Evolutionary conservation across 2,888 invertebrate species (phyloP), one percentile per base, ranked within the genome.

Genomic region (Megalurothrips usitatus): DNA sequence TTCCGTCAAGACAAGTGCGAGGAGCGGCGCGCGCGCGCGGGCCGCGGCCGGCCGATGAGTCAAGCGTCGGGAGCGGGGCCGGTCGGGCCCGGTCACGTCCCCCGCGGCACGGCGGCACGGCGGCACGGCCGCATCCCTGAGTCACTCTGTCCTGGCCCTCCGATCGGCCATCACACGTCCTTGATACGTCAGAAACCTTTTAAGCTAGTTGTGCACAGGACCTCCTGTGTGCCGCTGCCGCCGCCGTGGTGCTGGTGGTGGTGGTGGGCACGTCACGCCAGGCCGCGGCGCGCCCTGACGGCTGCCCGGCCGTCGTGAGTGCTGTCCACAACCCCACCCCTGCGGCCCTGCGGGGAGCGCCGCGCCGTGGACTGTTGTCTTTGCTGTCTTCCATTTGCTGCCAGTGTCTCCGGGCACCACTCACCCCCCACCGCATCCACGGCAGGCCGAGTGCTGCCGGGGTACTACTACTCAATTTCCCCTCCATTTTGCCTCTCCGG

Each of bases 181-280:
- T 75, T 75, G 68, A 75, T 75, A 75, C 68, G 68, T 75, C 68
- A 75, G 9, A 75, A 75, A 75, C 68, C 68, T 75, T 75, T 75
- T 75, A 75, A 26, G 68, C 68, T 75, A 75, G 68, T 26, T 23
- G 23, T 68, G 68, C 58, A 19, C 58, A 19, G 58, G 58, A 58
- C 58, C 58, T 19, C 58, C 58, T 58, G 58, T 58, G 58, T 58
- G 19, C 19, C 58, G 58, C 58, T 17, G 58, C 14, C 14, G 19
- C 58, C 34, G 34, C 58, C 17, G 52, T 17, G 1, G 14, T 52
- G 52, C 52, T 52, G 49, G 49, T 49, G 52, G 14, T 52, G 52
- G n/a, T n/a, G n/a, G n/a, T n/a, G n/a, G n/a, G n/a, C 34, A 43
- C 34, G 34, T 43, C 34, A 43, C 34, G 34, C 34, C 34, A 2